A percentile compares a stretch with the other conserved stretches of the same genome.
These are phyloP conservation scores for Amia ocellicauda DNA, from an alignment of 2,113 vertebrate species.

Conservation along the genomic window DNA sequence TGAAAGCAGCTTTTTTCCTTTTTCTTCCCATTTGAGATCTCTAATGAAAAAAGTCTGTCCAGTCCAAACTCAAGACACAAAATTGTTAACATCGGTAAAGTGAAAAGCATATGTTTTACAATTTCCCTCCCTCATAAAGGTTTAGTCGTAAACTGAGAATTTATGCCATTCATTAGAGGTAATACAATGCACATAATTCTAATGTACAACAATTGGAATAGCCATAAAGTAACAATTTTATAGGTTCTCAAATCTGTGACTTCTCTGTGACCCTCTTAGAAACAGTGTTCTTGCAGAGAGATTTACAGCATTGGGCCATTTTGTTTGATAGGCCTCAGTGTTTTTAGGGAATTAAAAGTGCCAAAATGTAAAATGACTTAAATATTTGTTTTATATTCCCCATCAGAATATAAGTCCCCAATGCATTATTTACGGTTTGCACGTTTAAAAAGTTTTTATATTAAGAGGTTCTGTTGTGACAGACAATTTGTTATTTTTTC, in stretches of 20 bases:
- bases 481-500: neutral
- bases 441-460: slow-evolving; percentile 45
- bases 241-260: slow-evolving; percentile 70
- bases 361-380: slow-evolving; percentile 68
- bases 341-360: slow-evolving; percentile 72
- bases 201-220: slow-evolving; percentile 73
- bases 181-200: slow-evolving; percentile 79
- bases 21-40: neutral
- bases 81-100: slow-evolving; percentile 65
- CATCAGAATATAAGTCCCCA: slow-evolving; percentile 63
- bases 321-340: slow-evolving; percentile 55
- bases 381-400: slow-evolving; percentile 61
- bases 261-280: slow-evolving; percentile 63
- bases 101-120: slow-evolving; percentile 73
- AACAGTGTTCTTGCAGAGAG: slow-evolving; percentile 52
- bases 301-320: slow-evolving; percentile 59
- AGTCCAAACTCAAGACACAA: slow-evolving; percentile 58
- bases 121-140: slow-evolving; percentile 62
- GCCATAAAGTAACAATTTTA: slow-evolving; percentile 72
- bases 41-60: slow-evolving; percentile 69
- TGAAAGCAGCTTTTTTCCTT: no score
- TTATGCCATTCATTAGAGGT: slow-evolving; percentile 74
- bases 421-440: slow-evolving; percentile 64
- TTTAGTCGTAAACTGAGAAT: slow-evolving; percentile 70
- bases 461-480: slow-evolving; percentile 49